Conservation (phyloP, 2,888 invertebrate species). For the Torymus auratus region DNA sequence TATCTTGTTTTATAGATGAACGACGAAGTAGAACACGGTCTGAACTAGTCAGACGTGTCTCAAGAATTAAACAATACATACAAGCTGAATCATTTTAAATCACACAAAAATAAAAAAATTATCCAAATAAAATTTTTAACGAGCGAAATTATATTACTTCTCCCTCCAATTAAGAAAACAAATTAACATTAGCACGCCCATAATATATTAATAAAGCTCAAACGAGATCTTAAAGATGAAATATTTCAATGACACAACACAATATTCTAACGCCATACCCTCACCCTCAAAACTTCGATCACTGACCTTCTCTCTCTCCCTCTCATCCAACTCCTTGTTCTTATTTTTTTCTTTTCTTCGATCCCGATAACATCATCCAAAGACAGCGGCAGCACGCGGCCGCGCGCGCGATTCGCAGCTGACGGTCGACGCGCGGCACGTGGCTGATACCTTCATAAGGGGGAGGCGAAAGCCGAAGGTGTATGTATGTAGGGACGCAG, state of each 20-base stretch:
- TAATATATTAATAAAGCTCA: too few relatives aligned
- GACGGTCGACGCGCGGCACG: constrained; percentile 19
- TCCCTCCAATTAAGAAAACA: too few relatives aligned
- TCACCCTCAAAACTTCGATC: neutral
- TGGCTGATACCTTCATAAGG: constrained; percentile 20
- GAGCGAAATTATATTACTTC: too few relatives aligned
- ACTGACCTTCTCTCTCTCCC: constrained; percentile 16
- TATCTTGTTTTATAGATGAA: too few relatives aligned
- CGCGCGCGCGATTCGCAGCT: constrained; percentile 33
- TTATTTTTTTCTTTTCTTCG: neutral
- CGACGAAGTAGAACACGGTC: neutral
- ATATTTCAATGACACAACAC: neutral
- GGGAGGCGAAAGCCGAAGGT: neutral
- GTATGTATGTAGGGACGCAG: neutral
- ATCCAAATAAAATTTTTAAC: too few relatives aligned
- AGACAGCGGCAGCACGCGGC: constrained; percentile 5
- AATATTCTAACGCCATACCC: neutral
- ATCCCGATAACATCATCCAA: neutral
- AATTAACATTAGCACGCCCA: too few relatives aligned
- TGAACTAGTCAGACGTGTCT: neutral
- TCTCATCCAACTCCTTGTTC: neutral
- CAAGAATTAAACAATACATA: too few relatives aligned
- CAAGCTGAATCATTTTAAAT: too few relatives aligned
- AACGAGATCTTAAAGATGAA: too few relatives aligned
- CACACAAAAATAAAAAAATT: too few relatives aligned